Base-by-base conservation (phyloP, 2,888 invertebrate species). In the Axea sp. region DNA sequence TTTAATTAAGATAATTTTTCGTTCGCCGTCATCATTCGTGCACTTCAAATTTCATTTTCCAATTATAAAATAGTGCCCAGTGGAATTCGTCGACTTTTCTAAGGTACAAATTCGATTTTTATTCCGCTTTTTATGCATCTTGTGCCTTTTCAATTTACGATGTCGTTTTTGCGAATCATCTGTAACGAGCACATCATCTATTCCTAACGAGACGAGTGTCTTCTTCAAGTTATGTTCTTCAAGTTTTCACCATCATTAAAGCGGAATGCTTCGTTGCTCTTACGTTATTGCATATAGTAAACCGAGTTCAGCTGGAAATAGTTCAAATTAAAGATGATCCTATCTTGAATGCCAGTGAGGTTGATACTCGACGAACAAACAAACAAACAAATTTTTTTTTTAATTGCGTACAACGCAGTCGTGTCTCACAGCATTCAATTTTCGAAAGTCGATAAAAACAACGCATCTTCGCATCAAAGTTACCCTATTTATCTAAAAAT, bases 201-300 rank as follows among this genome's bases (percentile, higher is more conserved):
- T 75, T 73, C 59, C 78, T 81, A 81, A 82, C 80, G 78, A 81
- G 82, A 81, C 79, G 77, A 79, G 78, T 75, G 79, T 79, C 82
- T 65, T 60, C 35, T 19, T 55, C 45, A 30, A 45, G 55, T 64
- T 49, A 30, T 28, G 15, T 28, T 24, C 31, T 49, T 41, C 49
- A 24, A 53, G 47, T 68, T 68, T 68, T 68, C 51, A 43, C 19
- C 49, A 22, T 59, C 59, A 51, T 59, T 59, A 68, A 59, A 59
- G 39, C 41, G 31, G 22, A 19, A 68, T 55, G 31, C 37, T 45
- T 35, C 64, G 19, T 24, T 55, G 22, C 35, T 24, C 35, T 35
- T 31, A 31, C 22, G 19, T 17, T 43, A 35, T 51, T 22, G 19
- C 17, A 26, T 9, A 12, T 26, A n/a, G n/a, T n/a, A 30, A 39